phyloP scores from a whole-genome alignment of 1,140 invertebrate species.

The Dendrolimus kikuchii region DNA sequence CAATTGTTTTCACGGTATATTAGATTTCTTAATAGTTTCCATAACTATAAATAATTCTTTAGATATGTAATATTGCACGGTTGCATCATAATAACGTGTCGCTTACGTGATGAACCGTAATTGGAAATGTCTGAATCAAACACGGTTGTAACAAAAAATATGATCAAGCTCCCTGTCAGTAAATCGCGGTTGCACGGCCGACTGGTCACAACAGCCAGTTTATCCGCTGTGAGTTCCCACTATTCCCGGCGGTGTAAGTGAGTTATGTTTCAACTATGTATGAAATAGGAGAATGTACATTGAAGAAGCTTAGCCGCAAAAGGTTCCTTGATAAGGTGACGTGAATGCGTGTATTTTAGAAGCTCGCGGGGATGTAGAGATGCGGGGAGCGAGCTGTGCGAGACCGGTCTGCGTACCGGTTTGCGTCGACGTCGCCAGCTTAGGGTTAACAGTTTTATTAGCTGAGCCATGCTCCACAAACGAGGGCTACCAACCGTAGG shows the following conservation, averaged over 20 bases:
- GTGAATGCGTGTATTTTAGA: slow-evolving; percentile 60
- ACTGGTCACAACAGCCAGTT: slow-evolving; percentile 28
- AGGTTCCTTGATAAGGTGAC: slow-evolving; percentile 54
- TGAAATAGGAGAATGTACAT: slow-evolving; percentile 58
- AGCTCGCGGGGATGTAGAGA: slow-evolving; percentile 28
- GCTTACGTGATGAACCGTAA: slow-evolving; percentile 4
- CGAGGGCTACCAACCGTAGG: slow-evolving; percentile 34
- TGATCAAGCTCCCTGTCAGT: slow-evolving; percentile 5
- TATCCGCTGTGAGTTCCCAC: slow-evolving; percentile 44
- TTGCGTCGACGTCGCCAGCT: slow-evolving; percentile 53
- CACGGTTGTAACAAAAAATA: no score
- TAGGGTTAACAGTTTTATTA: slow-evolving; percentile 67
- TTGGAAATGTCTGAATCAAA: background rate
- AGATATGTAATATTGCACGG: slow-evolving; percentile 18
- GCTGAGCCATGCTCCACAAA: slow-evolving; percentile 60
- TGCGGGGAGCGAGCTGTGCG: slow-evolving; percentile 24
- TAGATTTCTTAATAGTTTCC: slow-evolving; percentile 51
- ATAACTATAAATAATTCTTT: slow-evolving; percentile 32
- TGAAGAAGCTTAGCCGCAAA: slow-evolving; percentile 56
- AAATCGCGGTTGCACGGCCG: slow-evolving; percentile 52
- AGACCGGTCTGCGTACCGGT: slow-evolving; percentile 63
- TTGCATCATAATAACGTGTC: slow-evolving; percentile 39
- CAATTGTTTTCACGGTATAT: slow-evolving; percentile 69
- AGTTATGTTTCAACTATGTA: slow-evolving; percentile 39
- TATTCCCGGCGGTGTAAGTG: slow-evolving; percentile 41